Conservation (phyloP, 1,140 invertebrate species). For the Cephus cinctus region DNA sequence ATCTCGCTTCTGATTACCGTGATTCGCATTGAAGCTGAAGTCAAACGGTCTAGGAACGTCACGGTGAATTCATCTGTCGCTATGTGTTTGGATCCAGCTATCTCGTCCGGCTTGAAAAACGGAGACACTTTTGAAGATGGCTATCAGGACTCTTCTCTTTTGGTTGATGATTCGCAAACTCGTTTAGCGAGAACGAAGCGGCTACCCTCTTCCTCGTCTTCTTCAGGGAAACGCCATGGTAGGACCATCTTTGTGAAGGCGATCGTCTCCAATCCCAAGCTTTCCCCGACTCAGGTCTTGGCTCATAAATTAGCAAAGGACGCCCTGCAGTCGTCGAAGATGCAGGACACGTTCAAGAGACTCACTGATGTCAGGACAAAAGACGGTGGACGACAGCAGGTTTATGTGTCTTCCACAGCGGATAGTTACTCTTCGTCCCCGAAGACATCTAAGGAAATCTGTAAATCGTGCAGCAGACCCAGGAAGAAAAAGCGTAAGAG, state of each 20-base stretch:
- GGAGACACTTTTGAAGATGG: slow-evolving; percentile 3
- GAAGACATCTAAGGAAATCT: too few species aligned
- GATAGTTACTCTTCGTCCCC: too few species aligned
- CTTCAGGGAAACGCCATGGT: slow-evolving; percentile 1
- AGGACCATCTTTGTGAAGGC: slow-evolving; percentile 15
- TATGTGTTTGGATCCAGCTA: slow-evolving; percentile 4
- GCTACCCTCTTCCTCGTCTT: neutral
- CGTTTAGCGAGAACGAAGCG: neutral
- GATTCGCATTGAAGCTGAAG: slow-evolving; percentile 9
- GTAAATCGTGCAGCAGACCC: neutral
- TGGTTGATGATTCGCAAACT: neutral
- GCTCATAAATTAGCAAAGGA: slow-evolving; percentile 32
- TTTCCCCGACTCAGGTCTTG: slow-evolving; percentile 8
- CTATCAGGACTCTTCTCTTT: neutral
- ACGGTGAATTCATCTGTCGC: neutral
- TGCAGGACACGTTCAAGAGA: slow-evolving; percentile 30
- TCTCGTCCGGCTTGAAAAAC: slow-evolving; percentile 1
- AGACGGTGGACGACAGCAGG: too few species aligned
- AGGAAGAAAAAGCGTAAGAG: slow-evolving; percentile 19
- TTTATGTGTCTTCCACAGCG: too few species aligned
- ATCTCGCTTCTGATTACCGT: slow-evolving; percentile 27
- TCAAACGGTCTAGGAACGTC: neutral
- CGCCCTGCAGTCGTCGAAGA: slow-evolving; percentile 23
- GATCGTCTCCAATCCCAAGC: slow-evolving; percentile 10
- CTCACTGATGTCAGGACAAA: slow-evolving; percentile 14